Evolutionary conservation across 2,797 vertebrate species (phyloP), one percentile per base, ranked within the genome.

Genomic region (Myotis planiceps): DNA sequence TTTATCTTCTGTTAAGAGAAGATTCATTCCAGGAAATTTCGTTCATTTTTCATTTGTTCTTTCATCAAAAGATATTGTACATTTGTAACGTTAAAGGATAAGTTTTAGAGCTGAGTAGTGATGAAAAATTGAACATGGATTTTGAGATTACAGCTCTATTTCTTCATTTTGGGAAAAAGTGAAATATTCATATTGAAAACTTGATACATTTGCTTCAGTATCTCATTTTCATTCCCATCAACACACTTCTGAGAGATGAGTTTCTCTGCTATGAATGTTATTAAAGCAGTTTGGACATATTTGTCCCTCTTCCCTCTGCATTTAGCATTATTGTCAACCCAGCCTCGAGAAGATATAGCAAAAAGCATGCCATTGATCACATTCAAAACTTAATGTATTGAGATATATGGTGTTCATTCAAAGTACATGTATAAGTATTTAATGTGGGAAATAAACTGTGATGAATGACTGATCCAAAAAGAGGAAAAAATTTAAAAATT

Each of bases 31-130:
- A 78, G 49, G n/a, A 66, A 87, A 78, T 27, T 27, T 13, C 10
- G 25, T 49, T 82, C 65, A 29, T 79, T 92, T 96, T 91, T 16
- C 75, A 78, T 39, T 3, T 14, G 53, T 86, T 92, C 45, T 76
- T 92, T 82, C n/a, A 60, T 78, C 49, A 90, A 37, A 85, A 74
- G 14, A 66, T 60, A 71, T 27, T 82, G 12, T 32, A 72, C 72
- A 90, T 29, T 23, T 78, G 68, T 82, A 82, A 39, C 19, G 10
- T 87, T 79, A 79, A 85, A 94, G n/a, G 16, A 37, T 9, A 95
- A 45, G 53, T 80, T 78, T 55, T 85, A 8, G 16, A 79, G 32
- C 27, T 79, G 15, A 83, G 27, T 51, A 49, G 9, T 37, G 7
- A 37, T 53, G 34, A 93, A 74, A 89, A 81, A 37, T n/a, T 66